Evolutionary conservation across 2,797 vertebrate genomes (phyloP).

Genomic region (Sylvilagus floridanus): DNA sequence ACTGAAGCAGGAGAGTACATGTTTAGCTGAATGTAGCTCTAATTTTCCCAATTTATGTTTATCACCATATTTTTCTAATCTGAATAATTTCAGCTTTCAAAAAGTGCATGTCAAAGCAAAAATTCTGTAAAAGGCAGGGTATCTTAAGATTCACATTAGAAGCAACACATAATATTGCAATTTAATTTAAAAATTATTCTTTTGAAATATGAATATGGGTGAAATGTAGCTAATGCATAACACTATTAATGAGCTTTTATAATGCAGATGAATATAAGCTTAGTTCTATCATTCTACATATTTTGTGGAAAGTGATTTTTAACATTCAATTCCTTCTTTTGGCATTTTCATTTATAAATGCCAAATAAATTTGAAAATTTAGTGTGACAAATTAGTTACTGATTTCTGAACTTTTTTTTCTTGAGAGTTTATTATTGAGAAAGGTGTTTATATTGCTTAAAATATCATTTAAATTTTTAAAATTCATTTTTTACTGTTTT

Average conservation of each 20-base stretch:
- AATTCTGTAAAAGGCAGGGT: background rate
- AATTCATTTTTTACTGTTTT: constrained; percentile 45
- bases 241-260: background rate
- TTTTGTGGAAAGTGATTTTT: constrained; percentile 47
- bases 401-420: constrained; percentile 32
- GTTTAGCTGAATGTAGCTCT: background rate
- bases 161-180: background rate
- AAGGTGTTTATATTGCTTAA: constrained; percentile 33
- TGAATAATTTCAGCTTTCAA: background rate
- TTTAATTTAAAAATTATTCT: constrained; percentile 1
- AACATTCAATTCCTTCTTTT: background rate
- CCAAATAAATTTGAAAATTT: background rate
- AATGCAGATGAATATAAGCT: constrained; percentile 39
- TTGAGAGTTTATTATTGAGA: constrained; percentile 36
- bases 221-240: background rate
- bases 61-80: background rate
- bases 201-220: background rate
- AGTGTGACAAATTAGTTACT: background rate
- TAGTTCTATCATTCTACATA: constrained; percentile 1
- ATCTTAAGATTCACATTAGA: constrained; percentile 13
- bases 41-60: background rate
- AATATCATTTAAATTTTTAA: constrained; percentile 19
- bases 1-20: background rate
- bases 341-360: constrained; percentile 46
- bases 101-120: background rate